Conservation (phyloP, 64 coral and sea anemone species). For the Actinia equina region DNA sequence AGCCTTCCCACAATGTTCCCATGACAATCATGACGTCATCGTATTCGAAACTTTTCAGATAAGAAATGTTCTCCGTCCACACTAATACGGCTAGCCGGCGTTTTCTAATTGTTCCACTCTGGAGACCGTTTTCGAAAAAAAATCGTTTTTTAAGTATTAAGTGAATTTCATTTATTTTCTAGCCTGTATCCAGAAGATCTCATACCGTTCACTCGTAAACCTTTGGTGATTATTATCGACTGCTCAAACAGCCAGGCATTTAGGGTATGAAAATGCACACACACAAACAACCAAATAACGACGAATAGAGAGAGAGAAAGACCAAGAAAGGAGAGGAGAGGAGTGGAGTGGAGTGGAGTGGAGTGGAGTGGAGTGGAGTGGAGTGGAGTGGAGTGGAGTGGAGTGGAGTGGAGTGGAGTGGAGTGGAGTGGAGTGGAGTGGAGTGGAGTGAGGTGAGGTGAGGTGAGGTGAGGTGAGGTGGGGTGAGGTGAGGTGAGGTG, state of each 20-base stretch:
- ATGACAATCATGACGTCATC: too few species aligned
- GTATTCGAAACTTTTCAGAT: too few species aligned
- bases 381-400: too few species aligned
- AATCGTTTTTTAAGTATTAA: too few species aligned
- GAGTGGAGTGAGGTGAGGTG: not conserved
- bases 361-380: too few species aligned
- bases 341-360: too few species aligned
- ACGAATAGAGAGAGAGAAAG: not conserved
- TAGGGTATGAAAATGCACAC: constrained; percentile 32
- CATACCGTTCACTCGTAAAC: constrained; percentile 91
- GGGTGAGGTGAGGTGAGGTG: not conserved
- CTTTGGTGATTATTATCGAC: constrained; percentile 82
- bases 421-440: not conserved
- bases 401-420: not conserved
- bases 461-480: not conserved
- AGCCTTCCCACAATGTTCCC: too few species aligned
- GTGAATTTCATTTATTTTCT: not conserved
- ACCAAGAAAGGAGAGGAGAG: too few species aligned
- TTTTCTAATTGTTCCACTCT: too few species aligned
- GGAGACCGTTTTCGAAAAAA: too few species aligned
- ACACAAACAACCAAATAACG: not conserved
- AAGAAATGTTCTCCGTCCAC: too few species aligned
- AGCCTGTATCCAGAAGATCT: constrained; percentile 92
- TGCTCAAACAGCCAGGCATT: constrained; percentile 88
- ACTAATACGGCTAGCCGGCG: too few species aligned